Percentiles rank a stretch among this genome's conserved stretches.
Conservation (phyloP, 2,797 vertebrate genomes). For the Vespertilio murinus region DNA sequence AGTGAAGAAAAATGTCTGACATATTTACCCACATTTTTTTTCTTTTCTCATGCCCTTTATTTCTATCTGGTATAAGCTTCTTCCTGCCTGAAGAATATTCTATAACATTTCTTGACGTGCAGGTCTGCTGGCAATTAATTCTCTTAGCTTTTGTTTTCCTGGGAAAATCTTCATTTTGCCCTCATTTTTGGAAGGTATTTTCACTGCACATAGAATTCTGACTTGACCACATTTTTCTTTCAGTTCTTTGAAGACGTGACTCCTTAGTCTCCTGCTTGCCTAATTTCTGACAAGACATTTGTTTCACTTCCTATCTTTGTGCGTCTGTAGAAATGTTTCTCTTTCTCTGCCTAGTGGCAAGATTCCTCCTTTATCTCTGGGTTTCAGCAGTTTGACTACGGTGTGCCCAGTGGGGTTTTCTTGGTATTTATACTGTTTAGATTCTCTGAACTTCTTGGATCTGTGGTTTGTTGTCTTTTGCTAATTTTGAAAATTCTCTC, state of each 20-base stretch:
- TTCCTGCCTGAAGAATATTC: not conserved
- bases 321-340: not conserved
- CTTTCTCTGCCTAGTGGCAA: not conserved
- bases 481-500: not conserved
- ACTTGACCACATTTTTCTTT: not conserved
- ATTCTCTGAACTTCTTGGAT: not conserved
- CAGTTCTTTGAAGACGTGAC: not conserved
- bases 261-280: not conserved
- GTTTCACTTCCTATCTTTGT: not conserved
- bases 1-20: not conserved
- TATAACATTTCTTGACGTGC: not conserved
- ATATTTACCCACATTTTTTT: not conserved
- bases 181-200: not conserved
- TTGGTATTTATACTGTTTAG: not conserved
- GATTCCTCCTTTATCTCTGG: not conserved
- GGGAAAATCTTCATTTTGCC: not conserved
- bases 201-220: not conserved
- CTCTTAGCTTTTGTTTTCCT: not conserved
- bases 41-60: not conserved
- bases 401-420: not conserved
- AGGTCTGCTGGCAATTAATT: not conserved
- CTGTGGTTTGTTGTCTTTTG: not conserved
- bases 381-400: not conserved
- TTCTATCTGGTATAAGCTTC: not conserved
- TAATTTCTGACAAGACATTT: slow-evolving; percentile 1